Base-by-base conservation (phyloP, 2,888 invertebrate species). In the Drosophila anomalata region DNA sequence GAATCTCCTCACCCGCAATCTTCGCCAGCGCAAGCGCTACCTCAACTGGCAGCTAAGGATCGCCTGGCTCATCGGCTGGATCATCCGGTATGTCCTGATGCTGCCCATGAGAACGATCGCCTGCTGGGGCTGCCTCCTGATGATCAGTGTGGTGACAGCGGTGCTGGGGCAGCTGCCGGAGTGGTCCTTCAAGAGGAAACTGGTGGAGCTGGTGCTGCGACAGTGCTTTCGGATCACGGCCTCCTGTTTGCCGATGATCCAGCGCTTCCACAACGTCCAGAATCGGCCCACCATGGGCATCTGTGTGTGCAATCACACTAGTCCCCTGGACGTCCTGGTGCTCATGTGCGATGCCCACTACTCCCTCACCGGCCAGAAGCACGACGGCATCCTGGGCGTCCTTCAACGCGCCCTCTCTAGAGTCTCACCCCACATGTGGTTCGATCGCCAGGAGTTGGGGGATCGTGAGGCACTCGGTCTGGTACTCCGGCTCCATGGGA, bases 291-390 rank as follows among this genome's bases (percentile, higher is more conserved):
- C 94, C 83, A 92, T 90, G 63, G 94, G 94, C 33, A 98, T 99
- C 79, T 98, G 98, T 92, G 99, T 99, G 20, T 99, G 99, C 57
- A 99, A 99, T 92, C 99, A 99, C 92, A 99, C 99, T 0, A 98
- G 98, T 67, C 99, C 99, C 0, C 97, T 99, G 75, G 99, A 99
- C 91, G 98, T 97, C 53, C 94, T 99, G 75, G 95, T 99, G 75
- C 94, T 99, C 33, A 97, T 98, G 94, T 97, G 97, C 91, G 99
- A 99, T 93, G 97, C 97, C 90, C 96, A 96, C 90, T 99, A 99
- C 92, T 98, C 98, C 39, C 93, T 99, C 96, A 98, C 98, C 93
- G 93, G 95, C 93, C 88, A 83, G 51, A 69, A 72, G 0, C 82
- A 83, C 14, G 51, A 63, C 9, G 88, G 98, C 9, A 96, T 99